phyloP scores from a whole-genome alignment of 2,888 invertebrate genomes.

The Amphimallon solstitiale region DNA sequence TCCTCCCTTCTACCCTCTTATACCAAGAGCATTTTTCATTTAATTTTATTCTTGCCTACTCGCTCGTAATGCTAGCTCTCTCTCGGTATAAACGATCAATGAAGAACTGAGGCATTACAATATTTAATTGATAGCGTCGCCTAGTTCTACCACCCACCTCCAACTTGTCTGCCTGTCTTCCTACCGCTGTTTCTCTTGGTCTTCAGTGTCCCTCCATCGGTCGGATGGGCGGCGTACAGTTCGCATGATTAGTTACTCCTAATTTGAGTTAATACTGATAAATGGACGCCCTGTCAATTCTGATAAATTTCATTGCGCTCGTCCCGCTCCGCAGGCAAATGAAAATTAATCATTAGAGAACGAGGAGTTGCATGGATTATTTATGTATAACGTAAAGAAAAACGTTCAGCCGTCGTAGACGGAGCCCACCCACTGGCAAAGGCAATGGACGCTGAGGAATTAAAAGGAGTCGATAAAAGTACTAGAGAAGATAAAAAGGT shows the following conservation, averaged over 20 bases:
- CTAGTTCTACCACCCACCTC: too few relatives aligned
- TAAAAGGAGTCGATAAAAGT: neutral
- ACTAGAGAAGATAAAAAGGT: too few relatives aligned
- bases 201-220: conserved; percentile 1
- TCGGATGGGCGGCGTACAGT: conserved; percentile 5
- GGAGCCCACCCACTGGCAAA: neutral
- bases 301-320: conserved; percentile 24
- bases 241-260: conserved; percentile 33
- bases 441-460: neutral
- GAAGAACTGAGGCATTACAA: neutral
- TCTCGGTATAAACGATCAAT: neutral
- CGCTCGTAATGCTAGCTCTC: neutral
- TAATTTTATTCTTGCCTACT: neutral
- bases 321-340: conserved; percentile 11
- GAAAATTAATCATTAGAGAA: conserved; percentile 31
- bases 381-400: conserved; percentile 29
- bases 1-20: too few relatives aligned
- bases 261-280: conserved; percentile 34
- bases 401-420: conserved; percentile 23
- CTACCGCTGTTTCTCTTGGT: neutral
- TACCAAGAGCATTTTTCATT: too few relatives aligned
- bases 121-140: conserved; percentile 1
- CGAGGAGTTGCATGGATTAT: conserved; percentile 15
- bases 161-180: neutral
- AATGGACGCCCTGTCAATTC: conserved; percentile 28